Percentiles rank a stretch among this genome's conserved stretches.
These are phyloP conservation scores for Holacanthus passer DNA, from an alignment of 2,113 vertebrate genomes.

Conservation along the genomic window DNA sequence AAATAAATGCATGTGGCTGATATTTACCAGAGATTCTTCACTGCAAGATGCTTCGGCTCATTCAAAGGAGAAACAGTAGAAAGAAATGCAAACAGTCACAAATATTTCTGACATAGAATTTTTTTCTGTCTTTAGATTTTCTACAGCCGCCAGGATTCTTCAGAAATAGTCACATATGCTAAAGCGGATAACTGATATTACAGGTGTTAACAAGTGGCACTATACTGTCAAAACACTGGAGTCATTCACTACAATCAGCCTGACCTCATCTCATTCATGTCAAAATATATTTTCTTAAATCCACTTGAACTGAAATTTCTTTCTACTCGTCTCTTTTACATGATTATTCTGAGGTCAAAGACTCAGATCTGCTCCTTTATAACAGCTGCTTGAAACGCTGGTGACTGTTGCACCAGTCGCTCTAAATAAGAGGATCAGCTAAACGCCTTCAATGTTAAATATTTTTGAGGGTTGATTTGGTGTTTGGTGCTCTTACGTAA, in stretches of 20 bases:
- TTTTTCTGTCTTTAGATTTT: neutral
- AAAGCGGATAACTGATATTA: neutral
- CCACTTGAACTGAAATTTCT: neutral
- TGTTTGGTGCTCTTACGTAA: neutral
- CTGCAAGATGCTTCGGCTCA: neutral
- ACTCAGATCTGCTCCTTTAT: neutral
- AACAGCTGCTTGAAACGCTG: neutral
- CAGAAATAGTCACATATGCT: neutral
- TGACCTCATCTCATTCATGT: neutral
- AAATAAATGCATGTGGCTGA: neutral
- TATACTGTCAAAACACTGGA: neutral
- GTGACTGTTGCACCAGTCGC: neutral
- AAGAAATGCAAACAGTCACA: neutral
- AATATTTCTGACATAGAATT: neutral
- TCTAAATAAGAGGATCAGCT: constrained; percentile 18
- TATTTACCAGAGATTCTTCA: no score
- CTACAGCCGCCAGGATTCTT: neutral
- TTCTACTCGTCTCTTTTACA: neutral
- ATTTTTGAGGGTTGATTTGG: neutral
- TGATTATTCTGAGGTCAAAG: neutral
- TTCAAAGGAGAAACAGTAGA: neutral
- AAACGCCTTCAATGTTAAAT: constrained; percentile 2
- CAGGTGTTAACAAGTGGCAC: neutral
- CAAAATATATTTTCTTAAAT: neutral
- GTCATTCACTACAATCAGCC: neutral